Evolutionary conservation across 2,797 vertebrate genomes (phyloP).

Genomic region (Bryconaethiops microstoma): DNA sequence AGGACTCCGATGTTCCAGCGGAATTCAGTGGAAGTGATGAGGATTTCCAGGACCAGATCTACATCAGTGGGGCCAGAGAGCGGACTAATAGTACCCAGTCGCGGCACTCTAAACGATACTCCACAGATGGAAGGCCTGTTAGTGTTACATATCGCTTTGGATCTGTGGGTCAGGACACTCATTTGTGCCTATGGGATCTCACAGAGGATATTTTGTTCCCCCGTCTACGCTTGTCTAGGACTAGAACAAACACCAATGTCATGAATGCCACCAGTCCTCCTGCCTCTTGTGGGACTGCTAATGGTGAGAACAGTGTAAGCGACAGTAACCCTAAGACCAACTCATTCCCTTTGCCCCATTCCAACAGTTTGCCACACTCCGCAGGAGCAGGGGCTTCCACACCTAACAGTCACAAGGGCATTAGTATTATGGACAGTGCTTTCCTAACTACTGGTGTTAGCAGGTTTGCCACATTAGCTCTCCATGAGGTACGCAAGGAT

Average conservation of each 20-base stretch:
- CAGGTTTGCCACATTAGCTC: too few species aligned
- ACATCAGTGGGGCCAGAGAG: slow-evolving; percentile 80
- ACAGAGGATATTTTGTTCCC: slow-evolving; percentile 98
- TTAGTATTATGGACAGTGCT: too few species aligned
- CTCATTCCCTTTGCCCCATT: too few species aligned
- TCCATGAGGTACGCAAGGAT: slow-evolving; percentile 92
- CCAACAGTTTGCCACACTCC: too few species aligned
- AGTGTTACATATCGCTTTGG: slow-evolving; percentile 95
- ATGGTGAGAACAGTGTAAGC: too few species aligned
- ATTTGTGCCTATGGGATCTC: slow-evolving; percentile 97
- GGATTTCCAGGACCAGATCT: slow-evolving; percentile 95
- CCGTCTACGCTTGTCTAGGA: slow-evolving; percentile 93
- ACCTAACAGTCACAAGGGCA: too few species aligned
- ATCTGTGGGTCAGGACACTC: slow-evolving; percentile 97
- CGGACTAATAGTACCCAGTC: slow-evolving; percentile 94
- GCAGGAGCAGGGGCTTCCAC: too few species aligned
- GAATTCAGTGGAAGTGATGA: slow-evolving; percentile 98
- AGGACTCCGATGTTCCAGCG: slow-evolving; percentile 88
- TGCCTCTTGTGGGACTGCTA: too few species aligned
- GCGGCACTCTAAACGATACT: slow-evolving; percentile 94
- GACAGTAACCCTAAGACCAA: too few species aligned
- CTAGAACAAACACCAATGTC: slow-evolving; percentile 96
- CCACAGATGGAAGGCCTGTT: slow-evolving; percentile 93
- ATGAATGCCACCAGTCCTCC: slow-evolving; percentile 94
- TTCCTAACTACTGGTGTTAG: too few species aligned